These are phyloP conservation scores for Toxotes lorentzi DNA, from an alignment of 2,797 vertebrate species.

Conservation along the genomic window DNA sequence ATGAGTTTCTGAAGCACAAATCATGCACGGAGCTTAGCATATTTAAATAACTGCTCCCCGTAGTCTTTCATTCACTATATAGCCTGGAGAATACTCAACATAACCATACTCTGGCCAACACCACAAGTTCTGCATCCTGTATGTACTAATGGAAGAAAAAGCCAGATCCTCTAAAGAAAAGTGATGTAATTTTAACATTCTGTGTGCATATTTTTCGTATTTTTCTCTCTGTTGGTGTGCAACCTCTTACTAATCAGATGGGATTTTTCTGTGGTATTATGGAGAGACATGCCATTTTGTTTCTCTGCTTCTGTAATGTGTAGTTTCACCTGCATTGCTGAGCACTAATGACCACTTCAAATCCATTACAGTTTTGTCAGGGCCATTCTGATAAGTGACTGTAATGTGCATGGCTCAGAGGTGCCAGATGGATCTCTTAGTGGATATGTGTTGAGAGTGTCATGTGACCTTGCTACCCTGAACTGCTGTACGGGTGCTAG, in stretches of 20 bases:
- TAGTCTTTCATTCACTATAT: conserved; percentile 27
- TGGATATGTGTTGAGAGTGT: conserved; percentile 17
- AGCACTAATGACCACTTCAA: conserved; percentile 76
- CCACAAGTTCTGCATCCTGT: conserved; percentile 8
- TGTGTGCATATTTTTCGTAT: not conserved
- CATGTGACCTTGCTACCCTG: conserved; percentile 26
- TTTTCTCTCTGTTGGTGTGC: not conserved
- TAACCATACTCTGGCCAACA: conserved; percentile 10
- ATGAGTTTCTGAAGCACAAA: conserved; percentile 44
- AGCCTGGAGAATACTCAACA: conserved; percentile 9
- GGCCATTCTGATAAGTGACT: conserved; percentile 64
- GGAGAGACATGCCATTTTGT: conserved; percentile 37
- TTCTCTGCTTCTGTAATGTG: conserved; percentile 53
- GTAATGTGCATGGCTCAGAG: conserved; percentile 55
- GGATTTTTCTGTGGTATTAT: conserved; percentile 21
- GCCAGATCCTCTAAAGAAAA: conserved; percentile 9
- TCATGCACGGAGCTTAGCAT: conserved; percentile 47
- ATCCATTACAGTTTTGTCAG: conserved; percentile 69
- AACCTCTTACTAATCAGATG: conserved; percentile 27
- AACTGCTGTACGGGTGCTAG: conserved; percentile 27
- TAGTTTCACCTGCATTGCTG: conserved; percentile 62
- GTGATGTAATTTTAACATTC: conserved; percentile 43
- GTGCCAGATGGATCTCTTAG: conserved; percentile 26
- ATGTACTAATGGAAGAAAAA: conserved; percentile 23
- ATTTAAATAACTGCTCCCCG: conserved; percentile 45